Base-by-base conservation (phyloP, 2,888 invertebrate species). In the Cecidostiba fungosa region DNA sequence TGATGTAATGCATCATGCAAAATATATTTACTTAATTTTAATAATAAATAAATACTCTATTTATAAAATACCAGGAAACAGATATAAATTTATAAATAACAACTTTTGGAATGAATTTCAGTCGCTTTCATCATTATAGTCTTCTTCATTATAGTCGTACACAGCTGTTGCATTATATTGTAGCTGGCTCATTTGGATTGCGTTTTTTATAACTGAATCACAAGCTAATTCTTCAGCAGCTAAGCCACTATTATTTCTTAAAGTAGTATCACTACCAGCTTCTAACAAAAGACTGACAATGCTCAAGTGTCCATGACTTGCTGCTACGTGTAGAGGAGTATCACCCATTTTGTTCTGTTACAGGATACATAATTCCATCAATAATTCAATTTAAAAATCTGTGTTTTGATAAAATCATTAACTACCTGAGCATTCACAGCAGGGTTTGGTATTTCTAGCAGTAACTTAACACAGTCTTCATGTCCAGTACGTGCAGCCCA, bases 401-500 rank as follows among this genome's bases (percentile, higher is more conserved):
- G 12, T 70, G n/a, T 50, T 74, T 73, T 32, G 16, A 62, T 66
- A 74, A 72, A 83, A 69, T 29, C 14, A 32, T 54, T 50, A 23
- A 85, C 85, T 90, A 94, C 94, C 91, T 93, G 92, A 86, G 92
- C 93, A 90, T 93, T 91, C 19, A 94, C 87, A 16, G 91, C 90
- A 83, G 92, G 89, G 89, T 94, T 94, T 14, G 94, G 92, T 36
- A 94, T 90, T 70, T 91, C 90, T n/a, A 96, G 91, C 19, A 96
- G 92, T 77, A 94, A 92, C 84, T 93, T 91, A 2, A 95, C 92
- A 88, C 95, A 95, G 19, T 95, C 94, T 23, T 94, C 88, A 89
- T 96, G 95, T 2, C 96, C 96, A 50, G 95, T 95, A 90, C 95
- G 94, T n/a, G 95, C 93, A 29, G 95, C 95, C 95, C 96, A 96